phyloP scores from a whole-genome alignment of 1,140 invertebrate species.

The Venustaconcha ellipsiformis region DNA sequence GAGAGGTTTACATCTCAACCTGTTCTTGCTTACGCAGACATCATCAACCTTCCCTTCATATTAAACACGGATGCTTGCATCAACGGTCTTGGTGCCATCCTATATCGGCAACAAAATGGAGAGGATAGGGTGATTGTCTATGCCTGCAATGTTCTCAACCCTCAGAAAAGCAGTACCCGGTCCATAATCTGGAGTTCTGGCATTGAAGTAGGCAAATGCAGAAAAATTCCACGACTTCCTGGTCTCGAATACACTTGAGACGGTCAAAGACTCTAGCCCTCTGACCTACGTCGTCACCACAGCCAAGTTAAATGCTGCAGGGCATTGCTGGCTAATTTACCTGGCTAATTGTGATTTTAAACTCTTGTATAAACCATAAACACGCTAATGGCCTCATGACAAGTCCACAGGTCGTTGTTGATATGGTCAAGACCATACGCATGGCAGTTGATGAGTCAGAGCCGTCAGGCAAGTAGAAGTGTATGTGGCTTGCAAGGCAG shows the following conservation, averaged over 20 bases:
- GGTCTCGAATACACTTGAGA: background rate
- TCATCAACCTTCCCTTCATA: slow-evolving; percentile 2
- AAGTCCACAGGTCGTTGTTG: background rate
- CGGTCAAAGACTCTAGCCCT: background rate
- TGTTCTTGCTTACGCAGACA: background rate
- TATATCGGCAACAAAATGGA: too few species aligned
- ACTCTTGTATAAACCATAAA: background rate
- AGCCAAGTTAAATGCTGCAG: slow-evolving; percentile 8
- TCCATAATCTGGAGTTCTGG: background rate
- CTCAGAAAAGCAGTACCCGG: background rate
- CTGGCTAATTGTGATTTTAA: slow-evolving; percentile 3
- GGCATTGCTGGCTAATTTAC: background rate
- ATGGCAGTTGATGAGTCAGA: too few species aligned
- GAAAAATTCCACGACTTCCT: slow-evolving; percentile 19
- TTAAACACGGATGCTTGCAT: background rate
- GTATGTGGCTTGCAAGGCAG: too few species aligned
- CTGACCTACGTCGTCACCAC: slow-evolving; percentile 7
- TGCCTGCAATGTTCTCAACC: too few species aligned
- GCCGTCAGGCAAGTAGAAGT: too few species aligned
- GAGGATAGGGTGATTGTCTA: too few species aligned
- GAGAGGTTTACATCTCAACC: slow-evolving; percentile 1
- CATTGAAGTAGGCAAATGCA: slow-evolving; percentile 6
- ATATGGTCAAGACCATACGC: too few species aligned
- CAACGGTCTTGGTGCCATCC: too few species aligned
- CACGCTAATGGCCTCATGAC: slow-evolving; percentile 9